Evolutionary conservation across 1,140 invertebrate species (phyloP).

Genomic region (Aphelinus certus): DNA sequence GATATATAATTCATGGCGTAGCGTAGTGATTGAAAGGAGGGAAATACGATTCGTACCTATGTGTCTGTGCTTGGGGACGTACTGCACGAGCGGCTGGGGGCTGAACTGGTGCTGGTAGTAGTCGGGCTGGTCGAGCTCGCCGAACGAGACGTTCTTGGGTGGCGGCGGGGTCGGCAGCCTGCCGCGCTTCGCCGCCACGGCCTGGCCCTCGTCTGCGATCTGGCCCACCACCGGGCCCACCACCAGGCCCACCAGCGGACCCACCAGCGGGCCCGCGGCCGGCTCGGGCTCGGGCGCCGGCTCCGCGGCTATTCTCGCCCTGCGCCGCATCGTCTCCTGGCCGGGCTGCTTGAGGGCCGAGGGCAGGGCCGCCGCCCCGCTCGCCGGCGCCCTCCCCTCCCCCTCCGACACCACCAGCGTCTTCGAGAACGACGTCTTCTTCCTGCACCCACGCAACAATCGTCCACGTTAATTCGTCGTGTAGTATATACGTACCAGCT

Average conservation of each 20-base stretch:
- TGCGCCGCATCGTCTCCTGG: slow-evolving; percentile 39
- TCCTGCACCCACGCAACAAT: slow-evolving; percentile 45
- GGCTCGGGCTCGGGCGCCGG: background rate
- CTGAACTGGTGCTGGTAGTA: slow-evolving; percentile 57
- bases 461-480: too few species aligned
- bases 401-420: slow-evolving; percentile 50
- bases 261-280: background rate
- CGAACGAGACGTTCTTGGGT: slow-evolving; percentile 63
- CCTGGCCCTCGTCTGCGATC: slow-evolving; percentile 50
- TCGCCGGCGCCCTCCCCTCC: slow-evolving; percentile 47
- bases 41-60: slow-evolving; percentile 44
- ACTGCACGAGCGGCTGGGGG: slow-evolving; percentile 59
- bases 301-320: background rate
- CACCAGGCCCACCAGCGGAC: slow-evolving; percentile 44
- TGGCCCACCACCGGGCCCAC: slow-evolving; percentile 58
- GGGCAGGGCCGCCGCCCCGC: slow-evolving; percentile 25
- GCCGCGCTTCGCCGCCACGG: slow-evolving; percentile 44
- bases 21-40: too few species aligned
- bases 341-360: slow-evolving; percentile 47
- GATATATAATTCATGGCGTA: background rate
- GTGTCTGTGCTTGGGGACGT: slow-evolving; percentile 60
- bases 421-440: slow-evolving; percentile 57
- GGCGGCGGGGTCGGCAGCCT: slow-evolving; percentile 58
- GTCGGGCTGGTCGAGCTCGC: slow-evolving; percentile 56
- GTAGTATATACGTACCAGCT: too few species aligned